Evolutionary conservation across 2,113 vertebrate species (phyloP), one percentile per base, ranked within the genome.

Genomic region (Elephantulus edwardii): DNA sequence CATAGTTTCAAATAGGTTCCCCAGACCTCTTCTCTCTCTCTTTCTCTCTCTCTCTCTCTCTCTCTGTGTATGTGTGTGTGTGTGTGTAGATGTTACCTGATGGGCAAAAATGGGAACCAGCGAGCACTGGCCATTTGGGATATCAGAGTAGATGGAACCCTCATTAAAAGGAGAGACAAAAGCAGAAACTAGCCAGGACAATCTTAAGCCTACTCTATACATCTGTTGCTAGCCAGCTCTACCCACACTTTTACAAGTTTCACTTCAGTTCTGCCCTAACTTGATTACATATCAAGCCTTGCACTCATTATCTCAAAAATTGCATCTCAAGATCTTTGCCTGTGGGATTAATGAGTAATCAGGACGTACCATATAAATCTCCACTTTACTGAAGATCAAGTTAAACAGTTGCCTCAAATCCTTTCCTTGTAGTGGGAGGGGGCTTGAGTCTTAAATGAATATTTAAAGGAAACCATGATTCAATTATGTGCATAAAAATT

Each of bases 331-430:
- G 87, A 95, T 91, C 89, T 95, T 46, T 68, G 88, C 42, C 81
- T 84, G 54, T 79, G 89, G 85, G 83, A 71, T 66, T 48, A 85
- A 64, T 91, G 92, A 95, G 90, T 95, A 89, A 95, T 91, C 93
- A 89, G 46, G 48, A 68, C 8, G 6, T 40, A 86, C 30, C 58
- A 85, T 82, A 94, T 33, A 74, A 58, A 85, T 79, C 85, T 88
- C 80, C 62, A 60, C 52, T 78, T 86, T 1, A 19, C 58, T 64
- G 48, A 66, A 33, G 76, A 93, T 64, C 88, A 90, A 91, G 56
- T 56, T 58, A 46, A 81, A 81, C 16, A 35, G 72, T 38, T 33
- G 85, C 79, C 13, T 72, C 52, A 64, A 38, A 76, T 80, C 33
- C 38, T 82, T 66, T 56, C 87, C 90, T 83, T 76, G 16, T 33